Evolutionary conservation across 2,797 vertebrate species (phyloP).

Genomic region (Acanthopagrus latus): DNA sequence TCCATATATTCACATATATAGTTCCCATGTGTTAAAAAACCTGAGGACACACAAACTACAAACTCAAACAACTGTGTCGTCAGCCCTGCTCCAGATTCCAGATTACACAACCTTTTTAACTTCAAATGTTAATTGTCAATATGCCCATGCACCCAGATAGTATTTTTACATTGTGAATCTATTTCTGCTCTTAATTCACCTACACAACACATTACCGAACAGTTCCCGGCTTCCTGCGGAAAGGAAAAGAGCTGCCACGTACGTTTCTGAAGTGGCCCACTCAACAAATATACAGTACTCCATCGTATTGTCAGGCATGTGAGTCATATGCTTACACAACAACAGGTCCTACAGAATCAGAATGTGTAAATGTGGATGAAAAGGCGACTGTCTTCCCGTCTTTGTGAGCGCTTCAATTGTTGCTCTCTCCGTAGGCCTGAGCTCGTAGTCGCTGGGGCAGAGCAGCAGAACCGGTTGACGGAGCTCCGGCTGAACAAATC

Average conservation of each 20-base stretch:
- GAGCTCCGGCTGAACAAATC: slow-evolving; percentile 10
- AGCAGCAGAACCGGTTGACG: neutral
- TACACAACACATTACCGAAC: neutral
- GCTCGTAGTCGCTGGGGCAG: slow-evolving; percentile 6
- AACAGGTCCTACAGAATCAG: slow-evolving; percentile 2
- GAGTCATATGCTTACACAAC: slow-evolving; percentile 63
- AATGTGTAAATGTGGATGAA: slow-evolving; percentile 23
- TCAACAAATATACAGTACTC: slow-evolving; percentile 16
- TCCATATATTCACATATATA: too few species aligned
- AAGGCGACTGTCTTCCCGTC: slow-evolving; percentile 15
- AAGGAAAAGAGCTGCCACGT: neutral
- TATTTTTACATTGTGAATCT: slow-evolving; percentile 9
- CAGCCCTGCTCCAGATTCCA: neutral
- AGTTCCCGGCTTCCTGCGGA: neutral
- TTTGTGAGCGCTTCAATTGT: slow-evolving; percentile 25
- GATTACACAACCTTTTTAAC: slow-evolving; percentile 15
- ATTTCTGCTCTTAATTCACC: slow-evolving; percentile 1
- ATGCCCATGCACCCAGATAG: neutral
- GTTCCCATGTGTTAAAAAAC: too few species aligned
- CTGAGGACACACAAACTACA: too few species aligned
- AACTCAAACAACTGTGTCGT: too few species aligned
- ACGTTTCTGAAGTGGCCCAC: slow-evolving; percentile 35
- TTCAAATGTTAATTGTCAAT: neutral
- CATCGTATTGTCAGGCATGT: slow-evolving; percentile 15
- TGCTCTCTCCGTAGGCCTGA: slow-evolving; percentile 3